Conservation (phyloP, 1,140 invertebrate species). For the Bactericera cockerelli region DNA sequence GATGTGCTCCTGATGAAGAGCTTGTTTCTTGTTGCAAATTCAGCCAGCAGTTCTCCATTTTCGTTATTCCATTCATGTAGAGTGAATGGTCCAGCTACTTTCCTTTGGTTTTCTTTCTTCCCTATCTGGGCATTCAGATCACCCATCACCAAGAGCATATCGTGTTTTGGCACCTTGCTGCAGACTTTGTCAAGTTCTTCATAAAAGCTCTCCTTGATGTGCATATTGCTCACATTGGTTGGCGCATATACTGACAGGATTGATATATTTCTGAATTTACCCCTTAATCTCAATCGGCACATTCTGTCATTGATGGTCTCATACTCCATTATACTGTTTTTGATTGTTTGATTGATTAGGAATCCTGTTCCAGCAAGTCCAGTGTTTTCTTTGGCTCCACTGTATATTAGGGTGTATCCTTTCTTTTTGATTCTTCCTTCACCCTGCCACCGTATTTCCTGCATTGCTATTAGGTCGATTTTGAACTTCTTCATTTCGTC, state of each 20-base stretch:
- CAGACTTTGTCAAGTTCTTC: slow-evolving; percentile 9
- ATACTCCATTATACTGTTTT: neutral
- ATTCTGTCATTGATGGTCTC: slow-evolving; percentile 14
- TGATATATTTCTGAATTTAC: slow-evolving; percentile 13
- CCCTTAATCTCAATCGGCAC: slow-evolving; percentile 13
- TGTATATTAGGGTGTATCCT: slow-evolving; percentile 13
- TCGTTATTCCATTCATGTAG: neutral
- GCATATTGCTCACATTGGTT: slow-evolving; percentile 6
- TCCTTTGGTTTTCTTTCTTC: neutral
- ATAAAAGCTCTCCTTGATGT: slow-evolving; percentile 13
- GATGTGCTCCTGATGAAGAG: neutral
- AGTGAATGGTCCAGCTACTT: slow-evolving; percentile 14
- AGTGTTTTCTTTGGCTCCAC: slow-evolving; percentile 6
- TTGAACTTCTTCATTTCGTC: slow-evolving; percentile 13
- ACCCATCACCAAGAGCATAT: slow-evolving; percentile 11
- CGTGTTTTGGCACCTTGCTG: slow-evolving; percentile 11
- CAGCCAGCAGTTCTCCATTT: neutral
- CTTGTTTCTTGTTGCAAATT: slow-evolving; percentile 1
- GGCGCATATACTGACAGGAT: slow-evolving; percentile 10
- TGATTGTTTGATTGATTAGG: slow-evolving; percentile 9
- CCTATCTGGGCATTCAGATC: slow-evolving; percentile 16
- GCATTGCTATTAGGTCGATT: slow-evolving; percentile 11
- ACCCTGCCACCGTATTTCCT: slow-evolving; percentile 15
- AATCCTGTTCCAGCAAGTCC: slow-evolving; percentile 12
- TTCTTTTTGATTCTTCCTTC: slow-evolving; percentile 12